phyloP scores from a whole-genome alignment of 2,797 vertebrate species.

The Valencia hispanica region DNA sequence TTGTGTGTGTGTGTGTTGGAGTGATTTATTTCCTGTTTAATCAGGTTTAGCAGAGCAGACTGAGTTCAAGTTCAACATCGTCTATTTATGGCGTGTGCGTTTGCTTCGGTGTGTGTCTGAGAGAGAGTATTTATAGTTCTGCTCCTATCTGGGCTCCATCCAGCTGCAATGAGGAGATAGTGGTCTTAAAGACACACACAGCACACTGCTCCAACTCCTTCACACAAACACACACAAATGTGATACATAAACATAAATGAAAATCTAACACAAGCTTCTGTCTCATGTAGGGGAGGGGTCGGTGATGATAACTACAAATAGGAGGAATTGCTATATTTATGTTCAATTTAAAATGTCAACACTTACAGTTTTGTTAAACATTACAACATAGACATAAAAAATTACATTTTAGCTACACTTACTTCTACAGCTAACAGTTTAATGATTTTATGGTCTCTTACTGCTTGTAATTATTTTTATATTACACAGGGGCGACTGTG shows the following conservation, averaged over 20 bases:
- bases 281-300: neutral
- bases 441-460: neutral
- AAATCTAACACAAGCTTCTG: neutral
- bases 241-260: neutral
- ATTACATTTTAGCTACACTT: neutral
- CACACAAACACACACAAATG: neutral
- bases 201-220: neutral
- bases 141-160: slow-evolving; percentile 67
- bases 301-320: neutral
- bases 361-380: neutral
- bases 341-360: neutral
- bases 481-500: too few species aligned
- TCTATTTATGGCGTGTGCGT: slow-evolving; percentile 67
- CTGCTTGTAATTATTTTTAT: neutral
- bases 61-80: slow-evolving; percentile 63
- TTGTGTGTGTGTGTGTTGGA: slow-evolving; percentile 33
- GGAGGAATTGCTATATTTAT: neutral
- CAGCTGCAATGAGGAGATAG: slow-evolving; percentile 73
- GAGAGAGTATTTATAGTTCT: slow-evolving; percentile 67
- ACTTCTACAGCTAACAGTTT: neutral
- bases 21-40: slow-evolving; percentile 76
- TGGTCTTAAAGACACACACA: slow-evolving; percentile 39
- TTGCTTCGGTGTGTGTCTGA: slow-evolving; percentile 25
- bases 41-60: slow-evolving; percentile 68
- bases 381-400: neutral